These are phyloP conservation scores for Argyresthia goedartella DNA, from an alignment of 2,888 invertebrate species.

Conservation along the genomic window DNA sequence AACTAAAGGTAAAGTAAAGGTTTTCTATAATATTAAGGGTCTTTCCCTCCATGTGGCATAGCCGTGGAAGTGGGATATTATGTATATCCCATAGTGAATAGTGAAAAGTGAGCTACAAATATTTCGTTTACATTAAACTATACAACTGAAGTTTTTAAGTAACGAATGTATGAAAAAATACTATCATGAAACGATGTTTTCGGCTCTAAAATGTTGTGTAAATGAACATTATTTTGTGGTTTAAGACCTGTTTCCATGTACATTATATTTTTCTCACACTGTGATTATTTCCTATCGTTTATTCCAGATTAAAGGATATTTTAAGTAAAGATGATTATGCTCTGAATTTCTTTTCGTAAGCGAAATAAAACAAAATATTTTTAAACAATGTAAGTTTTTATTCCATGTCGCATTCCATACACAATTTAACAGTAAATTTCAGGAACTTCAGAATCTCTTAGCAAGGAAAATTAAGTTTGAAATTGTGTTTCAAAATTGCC, in stretches of 20 bases:
- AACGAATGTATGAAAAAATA: too few relatives aligned
- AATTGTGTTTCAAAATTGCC: conserved; percentile 59
- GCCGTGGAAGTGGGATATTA: too few relatives aligned
- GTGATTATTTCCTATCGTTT: conserved; percentile 10
- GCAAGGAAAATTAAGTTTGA: conserved; percentile 28
- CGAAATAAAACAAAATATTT: conserved; percentile 9
- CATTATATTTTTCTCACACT: conserved; percentile 2
- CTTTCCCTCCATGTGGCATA: too few relatives aligned
- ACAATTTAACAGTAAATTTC: conserved; percentile 25
- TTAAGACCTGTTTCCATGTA: conserved; percentile 6
- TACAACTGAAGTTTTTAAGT: too few relatives aligned
- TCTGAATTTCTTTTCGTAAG: background rate
- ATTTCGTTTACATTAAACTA: too few relatives aligned
- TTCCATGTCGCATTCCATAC: conserved; percentile 62
- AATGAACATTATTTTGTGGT: conserved; percentile 4
- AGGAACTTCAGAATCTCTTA: background rate
- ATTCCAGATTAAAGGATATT: conserved; percentile 6
- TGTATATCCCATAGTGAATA: too few relatives aligned
- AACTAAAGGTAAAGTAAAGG: too few relatives aligned
- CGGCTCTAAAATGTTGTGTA: background rate
- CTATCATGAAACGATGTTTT: too few relatives aligned
- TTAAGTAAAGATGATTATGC: background rate
- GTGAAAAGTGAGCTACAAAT: too few relatives aligned
- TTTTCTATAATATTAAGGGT: too few relatives aligned
- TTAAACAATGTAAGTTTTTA: conserved; percentile 58